Evolutionary conservation across 2,113 vertebrate species (phyloP).

Genomic region (Scomber scombrus): DNA sequence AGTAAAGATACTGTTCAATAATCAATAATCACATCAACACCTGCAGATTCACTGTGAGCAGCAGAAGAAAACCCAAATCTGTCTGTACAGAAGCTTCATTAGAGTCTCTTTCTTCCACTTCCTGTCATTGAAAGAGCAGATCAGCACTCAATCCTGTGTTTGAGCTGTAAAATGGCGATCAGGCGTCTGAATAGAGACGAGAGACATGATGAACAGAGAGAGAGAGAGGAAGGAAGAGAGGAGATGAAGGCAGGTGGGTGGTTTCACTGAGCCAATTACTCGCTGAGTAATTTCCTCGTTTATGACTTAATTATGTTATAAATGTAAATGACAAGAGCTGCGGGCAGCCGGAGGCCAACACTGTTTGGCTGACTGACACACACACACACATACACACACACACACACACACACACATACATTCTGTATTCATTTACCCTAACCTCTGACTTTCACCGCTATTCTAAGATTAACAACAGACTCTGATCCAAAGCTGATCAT

Average conservation of each 20-base stretch:
- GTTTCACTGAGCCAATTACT: conserved; percentile 58
- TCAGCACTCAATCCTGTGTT: background rate
- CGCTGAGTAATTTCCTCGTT: conserved; percentile 63
- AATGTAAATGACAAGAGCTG: conserved; percentile 58
- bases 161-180: conserved; percentile 9
- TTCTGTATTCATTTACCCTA: background rate
- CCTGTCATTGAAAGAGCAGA: conserved; percentile 3
- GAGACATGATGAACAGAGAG: background rate
- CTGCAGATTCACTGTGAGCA: background rate
- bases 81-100: background rate
- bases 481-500: background rate
- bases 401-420: background rate
- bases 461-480: conserved; percentile 18
- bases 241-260: conserved; percentile 52
- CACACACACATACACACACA: conserved; percentile 6
- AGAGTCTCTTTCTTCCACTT: background rate
- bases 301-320: conserved; percentile 67
- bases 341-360: conserved; percentile 41
- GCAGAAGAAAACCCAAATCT: background rate
- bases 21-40: background rate
- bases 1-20: background rate
- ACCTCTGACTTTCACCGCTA: background rate
- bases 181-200: conserved; percentile 11
- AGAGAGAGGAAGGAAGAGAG: conserved; percentile 44
- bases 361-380: conserved; percentile 1